Conservation (phyloP, 2,888 invertebrate genomes). For the Unio delphinus region DNA sequence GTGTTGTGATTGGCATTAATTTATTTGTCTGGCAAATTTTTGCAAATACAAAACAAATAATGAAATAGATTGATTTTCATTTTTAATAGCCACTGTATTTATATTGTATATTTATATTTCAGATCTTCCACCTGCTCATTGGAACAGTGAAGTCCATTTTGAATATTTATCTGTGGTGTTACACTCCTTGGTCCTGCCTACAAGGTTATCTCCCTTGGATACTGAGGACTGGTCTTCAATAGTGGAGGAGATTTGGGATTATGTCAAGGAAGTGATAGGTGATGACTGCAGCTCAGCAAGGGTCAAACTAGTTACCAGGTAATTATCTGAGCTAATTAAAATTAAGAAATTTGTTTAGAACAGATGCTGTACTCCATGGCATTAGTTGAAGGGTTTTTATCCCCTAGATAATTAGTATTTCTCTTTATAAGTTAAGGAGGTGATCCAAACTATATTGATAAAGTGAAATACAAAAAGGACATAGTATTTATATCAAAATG, state of each 20-base stretch:
- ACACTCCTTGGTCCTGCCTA: slow-evolving; percentile 47
- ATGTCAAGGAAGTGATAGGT: slow-evolving; percentile 36
- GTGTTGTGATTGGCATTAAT: no score
- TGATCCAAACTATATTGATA: no score
- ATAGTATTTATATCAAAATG: no score
- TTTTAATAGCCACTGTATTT: neutral
- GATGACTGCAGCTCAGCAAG: slow-evolving; percentile 31
- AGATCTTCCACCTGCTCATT: slow-evolving; percentile 48
- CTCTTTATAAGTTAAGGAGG: no score
- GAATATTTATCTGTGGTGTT: slow-evolving; percentile 40
- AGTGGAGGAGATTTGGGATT: slow-evolving; percentile 54
- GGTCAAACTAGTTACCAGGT: slow-evolving; percentile 50
- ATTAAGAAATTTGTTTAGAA: no score
- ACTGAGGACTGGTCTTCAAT: slow-evolving; percentile 47
- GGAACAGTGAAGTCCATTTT: slow-evolving; percentile 57
- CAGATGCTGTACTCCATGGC: no score
- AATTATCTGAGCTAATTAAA: slow-evolving; percentile 6
- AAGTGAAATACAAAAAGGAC: no score
- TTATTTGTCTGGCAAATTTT: no score
- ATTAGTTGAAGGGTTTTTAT: no score
- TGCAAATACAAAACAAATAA: no score
- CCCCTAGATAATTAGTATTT: no score
- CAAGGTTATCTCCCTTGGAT: slow-evolving; percentile 36
- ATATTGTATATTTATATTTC: slow-evolving; percentile 5
- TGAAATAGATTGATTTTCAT: no score